Evolutionary conservation across 2,113 vertebrate genomes (phyloP), one percentile per base, ranked within the genome.

Genomic region (Corydoras sp.): DNA sequence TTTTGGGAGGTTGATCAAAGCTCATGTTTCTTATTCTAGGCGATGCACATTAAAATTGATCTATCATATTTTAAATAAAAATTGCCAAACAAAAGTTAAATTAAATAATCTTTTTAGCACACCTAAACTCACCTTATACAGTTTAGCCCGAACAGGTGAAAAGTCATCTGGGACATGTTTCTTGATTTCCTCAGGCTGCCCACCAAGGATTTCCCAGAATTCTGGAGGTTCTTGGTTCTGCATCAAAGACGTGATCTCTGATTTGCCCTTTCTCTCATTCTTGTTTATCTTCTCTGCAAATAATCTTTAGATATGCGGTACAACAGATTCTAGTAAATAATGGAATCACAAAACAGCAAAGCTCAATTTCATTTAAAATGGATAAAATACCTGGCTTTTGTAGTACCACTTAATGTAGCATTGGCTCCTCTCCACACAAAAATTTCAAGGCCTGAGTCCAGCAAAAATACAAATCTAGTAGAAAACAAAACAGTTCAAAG

Each of bases 281-380:
- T 98, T 98, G 81, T 97, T 98, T 68, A 99, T 97, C 87, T 98
- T 99, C 85, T 99, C 97, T 0, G 95, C 92, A 60, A 99, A 99
- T 51, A 99, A 89, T 81, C 97, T 99, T 51, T n/a, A 49, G 14
- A 59, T n/a, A 7, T 14, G 3, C 0, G 24, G 11, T 10, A n/a
- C n/a, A 69, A 48, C 12, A 69, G 32, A 30, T 73, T 55, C 68
- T 35, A 58, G 48, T 62, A 2, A 43, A 4, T 24, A 24, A 24
- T 24, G 1, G 18, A 24, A 24, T 24, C 18, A 24, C 18, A 24
- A 24, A 24, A 24, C 18, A 24, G 18, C 18, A 24, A 24, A 24
- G 18, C 18, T 24, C 18, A 24, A 2, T 24, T 24, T 24, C 18
- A 24, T 24, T 24, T 24, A 24, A 24, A 24, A 24, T 24, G 2